Base-by-base conservation (phyloP, 2,888 invertebrate species). In the Plebejus anna region DNA sequence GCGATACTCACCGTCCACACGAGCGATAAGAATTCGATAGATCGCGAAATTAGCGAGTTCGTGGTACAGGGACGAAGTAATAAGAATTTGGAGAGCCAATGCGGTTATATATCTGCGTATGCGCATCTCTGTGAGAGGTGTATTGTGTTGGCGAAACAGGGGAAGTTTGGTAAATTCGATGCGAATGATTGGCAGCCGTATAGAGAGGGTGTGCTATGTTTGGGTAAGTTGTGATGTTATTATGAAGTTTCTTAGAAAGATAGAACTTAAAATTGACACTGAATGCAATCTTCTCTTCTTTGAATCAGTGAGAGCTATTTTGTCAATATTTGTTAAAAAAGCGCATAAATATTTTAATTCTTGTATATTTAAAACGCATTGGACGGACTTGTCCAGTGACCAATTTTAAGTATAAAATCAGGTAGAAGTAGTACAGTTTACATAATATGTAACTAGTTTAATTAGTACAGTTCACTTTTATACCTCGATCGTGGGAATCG, bases 91-190 rank as follows among this genome's bases (percentile, higher is more conserved):
- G 97, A 97, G 86, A 89, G 95, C 4, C 97, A 97, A 83, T 97
- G 98, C 82, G 98, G 98, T 0, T 96, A 96, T 78, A 86, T 97
- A 77, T 86, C 97, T 75, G 96, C 96, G 9, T 90, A 97, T 73
- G 96, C 97, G 9, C 95, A 96, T 86, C 94, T 96, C 80, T 94
- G 97, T 78, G 97, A 97, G 85, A 90, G 96, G 72, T 96, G 95
- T 85, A 93, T 97, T 61, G 92, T 92, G 61, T 83, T 93, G 76
- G 88, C 92, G 76, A 94, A 91, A 80, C 87, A 83, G 66, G 88
- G 86, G 1, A 89, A 88, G 81, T 93, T 92, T 80, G 92, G 90
- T 1, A 91, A 90, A 0, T 93, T 94, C 75, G 90, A 85, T 79
- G 84, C 94, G 5, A 85, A 87, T 0, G 90, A 93, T 61, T 96